Evolutionary conservation across 2,113 vertebrate genomes (phyloP), one percentile per base, ranked within the genome.

Genomic region (Engystomops pustulosus): DNA sequence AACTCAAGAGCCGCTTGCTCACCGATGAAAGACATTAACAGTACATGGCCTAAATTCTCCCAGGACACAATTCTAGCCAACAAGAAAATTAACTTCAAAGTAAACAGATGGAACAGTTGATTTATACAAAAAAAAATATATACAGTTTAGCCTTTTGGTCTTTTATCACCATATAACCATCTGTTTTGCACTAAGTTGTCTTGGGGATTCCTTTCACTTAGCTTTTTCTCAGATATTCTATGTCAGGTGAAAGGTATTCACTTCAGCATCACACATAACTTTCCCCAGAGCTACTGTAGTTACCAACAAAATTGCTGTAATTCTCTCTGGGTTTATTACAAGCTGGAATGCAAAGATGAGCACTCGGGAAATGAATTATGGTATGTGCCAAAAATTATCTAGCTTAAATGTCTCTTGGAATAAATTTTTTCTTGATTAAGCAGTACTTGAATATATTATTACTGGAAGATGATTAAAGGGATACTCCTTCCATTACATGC

Each of bases 91-190:
- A 78, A 78, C 74, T 78, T 77, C 60, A 78, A 68, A n/a, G 60
- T 78, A 84, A 84, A 68, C 82, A 78, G 82, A 77, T 84, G 82
- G 53, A 69, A 68, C 32, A 4, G 74, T 78, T 69, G 58, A 84
- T 78, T 55, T 55, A 49, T 51, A 78, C 60, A 78, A 68, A 77
- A 76, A 77, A 76, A 36, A 69, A 44, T 82, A 82, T 53, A 58
- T 36, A 47, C 62, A 38, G 47, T 84, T 84, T 84, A 78, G 65
- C 74, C 47, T 53, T 67, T 77, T 69, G 34, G 82, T 77, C 82
- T 78, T 78, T 84, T 84, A 84, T 84, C 82, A 78, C 60, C 60
- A 78, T 47, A 78, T 67, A 85, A 53, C 74, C 83, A 85, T 85
- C 62, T 85, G 83, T 78, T 85, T 85, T 69, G 34, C 47, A 70